These are phyloP conservation scores for Kradibia gibbosae DNA, from an alignment of 1,140 invertebrate species.

Conservation along the genomic window DNA sequence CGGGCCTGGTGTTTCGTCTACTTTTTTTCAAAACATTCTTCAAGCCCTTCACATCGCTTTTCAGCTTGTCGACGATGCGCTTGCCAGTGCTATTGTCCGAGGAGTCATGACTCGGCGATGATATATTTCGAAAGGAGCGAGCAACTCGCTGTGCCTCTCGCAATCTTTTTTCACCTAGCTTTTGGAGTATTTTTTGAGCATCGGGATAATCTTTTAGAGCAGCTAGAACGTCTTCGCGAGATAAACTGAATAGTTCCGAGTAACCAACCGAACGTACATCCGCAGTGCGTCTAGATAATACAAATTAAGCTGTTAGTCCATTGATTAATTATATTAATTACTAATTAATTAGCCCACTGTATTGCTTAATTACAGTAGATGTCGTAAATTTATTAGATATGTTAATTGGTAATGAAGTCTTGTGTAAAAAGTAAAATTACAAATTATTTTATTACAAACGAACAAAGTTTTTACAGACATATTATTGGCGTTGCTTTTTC, in stretches of 20 bases:
- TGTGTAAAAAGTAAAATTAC: no score
- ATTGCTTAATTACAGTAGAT: no score
- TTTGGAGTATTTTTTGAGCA: slow-evolving; percentile 93
- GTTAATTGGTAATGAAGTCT: no score
- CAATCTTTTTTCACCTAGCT: slow-evolving; percentile 87
- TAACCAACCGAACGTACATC: slow-evolving; percentile 97
- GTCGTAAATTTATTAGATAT: no score
- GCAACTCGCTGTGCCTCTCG: slow-evolving; percentile 80
- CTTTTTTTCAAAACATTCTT: slow-evolving; percentile 79
- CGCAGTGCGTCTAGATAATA: slow-evolving; percentile 86
- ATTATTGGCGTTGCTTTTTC: no score
- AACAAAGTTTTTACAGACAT: no score
- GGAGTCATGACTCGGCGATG: slow-evolving; percentile 72
- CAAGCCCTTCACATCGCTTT: slow-evolving; percentile 86
- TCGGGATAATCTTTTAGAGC: slow-evolving; percentile 98
- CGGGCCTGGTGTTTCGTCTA: slow-evolving; percentile 72
- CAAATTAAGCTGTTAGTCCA: not conserved
- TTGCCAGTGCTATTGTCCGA: slow-evolving; percentile 80
- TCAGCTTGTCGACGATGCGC: slow-evolving; percentile 85
- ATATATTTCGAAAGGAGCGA: slow-evolving; percentile 48
- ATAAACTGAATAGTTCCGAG: slow-evolving; percentile 94
- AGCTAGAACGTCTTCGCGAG: slow-evolving; percentile 92
- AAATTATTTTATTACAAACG: no score
- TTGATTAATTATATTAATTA: not conserved
- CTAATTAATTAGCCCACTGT: no score